Conservation (phyloP, 2,888 invertebrate species). For the Synanthedon tipuliformis region DNA sequence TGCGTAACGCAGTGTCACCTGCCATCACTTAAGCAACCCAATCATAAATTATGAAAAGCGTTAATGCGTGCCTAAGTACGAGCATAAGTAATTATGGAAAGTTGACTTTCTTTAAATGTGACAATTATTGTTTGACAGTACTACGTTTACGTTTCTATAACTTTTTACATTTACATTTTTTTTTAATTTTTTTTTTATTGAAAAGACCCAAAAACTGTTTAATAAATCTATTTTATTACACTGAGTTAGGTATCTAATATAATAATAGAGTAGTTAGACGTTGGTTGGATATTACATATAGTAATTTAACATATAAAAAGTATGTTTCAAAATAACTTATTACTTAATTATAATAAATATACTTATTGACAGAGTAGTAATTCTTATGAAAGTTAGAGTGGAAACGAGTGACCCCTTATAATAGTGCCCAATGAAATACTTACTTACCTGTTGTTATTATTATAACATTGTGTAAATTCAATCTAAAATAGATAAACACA, state of each 20-base stretch:
- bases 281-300: conserved; percentile 37
- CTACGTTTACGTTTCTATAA: too few relatives aligned
- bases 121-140: too few relatives aligned
- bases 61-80: too few relatives aligned
- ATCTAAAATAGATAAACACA: background rate
- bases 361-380: conserved; percentile 26
- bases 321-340: background rate
- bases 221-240: background rate
- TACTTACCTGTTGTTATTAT: too few relatives aligned
- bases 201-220: background rate
- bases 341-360: background rate
- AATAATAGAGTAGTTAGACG: conserved; percentile 51
- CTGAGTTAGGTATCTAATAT: conserved; percentile 14
- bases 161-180: too few relatives aligned
- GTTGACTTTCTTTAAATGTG: too few relatives aligned
- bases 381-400: conserved; percentile 32
- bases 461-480: background rate
- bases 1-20: too few relatives aligned
- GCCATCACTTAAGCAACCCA: too few relatives aligned
- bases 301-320: conserved; percentile 10
- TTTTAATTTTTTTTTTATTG: too few relatives aligned
- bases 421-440: background rate
- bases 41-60: too few relatives aligned
- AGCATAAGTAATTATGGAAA: too few relatives aligned
- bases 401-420: conserved; percentile 1